phyloP scores from a whole-genome alignment of 1,140 invertebrate species.

The Psilanteris sp. region DNA sequence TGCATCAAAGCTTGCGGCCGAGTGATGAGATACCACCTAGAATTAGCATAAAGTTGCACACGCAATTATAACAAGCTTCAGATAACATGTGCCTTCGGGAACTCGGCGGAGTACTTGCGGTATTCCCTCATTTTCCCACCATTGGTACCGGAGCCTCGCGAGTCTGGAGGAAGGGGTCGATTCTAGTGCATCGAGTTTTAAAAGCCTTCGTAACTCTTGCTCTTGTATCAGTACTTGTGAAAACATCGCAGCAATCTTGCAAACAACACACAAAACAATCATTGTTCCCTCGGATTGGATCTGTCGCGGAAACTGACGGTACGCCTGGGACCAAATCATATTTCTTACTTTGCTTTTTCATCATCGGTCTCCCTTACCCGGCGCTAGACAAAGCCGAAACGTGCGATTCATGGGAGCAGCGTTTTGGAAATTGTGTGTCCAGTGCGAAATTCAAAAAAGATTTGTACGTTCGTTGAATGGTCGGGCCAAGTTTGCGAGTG shows the following conservation, averaged over 20 bases:
- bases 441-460: too few relatives aligned
- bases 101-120: constrained; percentile 45
- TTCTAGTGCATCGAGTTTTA: constrained; percentile 56
- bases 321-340: constrained; percentile 13
- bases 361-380: too few relatives aligned
- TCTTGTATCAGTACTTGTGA: constrained; percentile 56
- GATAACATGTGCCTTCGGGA: constrained; percentile 50
- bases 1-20: constrained; percentile 31
- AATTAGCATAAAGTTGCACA: constrained; percentile 54
- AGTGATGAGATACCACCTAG: constrained; percentile 19
- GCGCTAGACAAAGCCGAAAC: too few relatives aligned
- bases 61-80: constrained; percentile 43
- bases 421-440: too few relatives aligned
- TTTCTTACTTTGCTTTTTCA: constrained; percentile 15
- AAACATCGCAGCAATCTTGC: constrained; percentile 47
- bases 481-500: too few relatives aligned
- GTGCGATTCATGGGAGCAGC: too few relatives aligned
- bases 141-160: constrained; percentile 12
- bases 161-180: constrained; percentile 35
- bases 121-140: constrained; percentile 58
- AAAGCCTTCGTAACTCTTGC: constrained; percentile 60
- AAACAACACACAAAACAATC: constrained; percentile 35
- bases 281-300: constrained; percentile 4
- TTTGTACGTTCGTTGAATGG: too few relatives aligned
- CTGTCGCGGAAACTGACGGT: constrained; percentile 27